Conservation (phyloP, 1,140 invertebrate genomes). For the Elymnias hypermnestra region DNA sequence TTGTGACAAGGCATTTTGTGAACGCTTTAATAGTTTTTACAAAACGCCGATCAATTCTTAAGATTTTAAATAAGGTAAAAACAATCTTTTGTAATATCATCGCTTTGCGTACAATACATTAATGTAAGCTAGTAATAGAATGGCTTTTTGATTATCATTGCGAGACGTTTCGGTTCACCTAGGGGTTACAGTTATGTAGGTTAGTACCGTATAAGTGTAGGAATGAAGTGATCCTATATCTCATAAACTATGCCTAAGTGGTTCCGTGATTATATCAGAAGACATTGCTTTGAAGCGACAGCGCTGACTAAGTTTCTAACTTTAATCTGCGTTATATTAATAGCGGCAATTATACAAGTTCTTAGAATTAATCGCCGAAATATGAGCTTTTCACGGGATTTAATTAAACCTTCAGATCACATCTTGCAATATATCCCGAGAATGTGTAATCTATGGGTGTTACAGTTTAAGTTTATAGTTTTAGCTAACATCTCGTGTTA, state of each 20-base stretch:
- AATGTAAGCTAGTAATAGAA: too few species aligned
- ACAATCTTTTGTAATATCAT: too few species aligned
- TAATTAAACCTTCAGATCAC: conserved; percentile 20
- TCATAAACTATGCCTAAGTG: conserved; percentile 5
- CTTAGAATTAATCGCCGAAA: conserved; percentile 25
- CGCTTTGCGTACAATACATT: too few species aligned
- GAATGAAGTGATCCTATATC: neutral
- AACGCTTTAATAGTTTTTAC: too few species aligned
- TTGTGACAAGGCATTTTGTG: too few species aligned
- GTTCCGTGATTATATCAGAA: conserved; percentile 14
- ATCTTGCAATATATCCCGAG: conserved; percentile 10
- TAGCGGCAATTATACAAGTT: conserved; percentile 26
- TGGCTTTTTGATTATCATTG: neutral
- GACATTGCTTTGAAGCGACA: conserved; percentile 1
- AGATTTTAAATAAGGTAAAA: too few species aligned
- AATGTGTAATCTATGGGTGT: conserved; percentile 6
- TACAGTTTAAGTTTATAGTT: neutral
- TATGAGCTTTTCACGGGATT: conserved; percentile 22
- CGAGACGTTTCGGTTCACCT: neutral
- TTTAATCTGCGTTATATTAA: conserved; percentile 23
- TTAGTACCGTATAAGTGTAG: neutral
- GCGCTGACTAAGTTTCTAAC: conserved; percentile 9
- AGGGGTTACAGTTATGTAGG: neutral
- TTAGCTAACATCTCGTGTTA: too few species aligned
- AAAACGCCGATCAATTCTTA: too few species aligned